Evolutionary conservation across 2,888 invertebrate genomes (phyloP).

Genomic region (Lithosia quadra): DNA sequence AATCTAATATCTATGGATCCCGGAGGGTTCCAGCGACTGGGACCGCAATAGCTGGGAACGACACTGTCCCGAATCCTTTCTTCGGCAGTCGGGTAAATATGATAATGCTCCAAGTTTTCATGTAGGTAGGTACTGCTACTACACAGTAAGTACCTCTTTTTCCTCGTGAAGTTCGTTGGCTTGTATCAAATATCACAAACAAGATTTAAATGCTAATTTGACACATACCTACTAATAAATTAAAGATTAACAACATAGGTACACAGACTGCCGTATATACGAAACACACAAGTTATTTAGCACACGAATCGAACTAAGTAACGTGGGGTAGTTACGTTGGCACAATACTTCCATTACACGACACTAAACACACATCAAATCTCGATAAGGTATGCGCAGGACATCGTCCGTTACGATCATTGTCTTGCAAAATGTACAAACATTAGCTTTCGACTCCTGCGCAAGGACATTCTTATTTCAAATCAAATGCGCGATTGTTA

Average conservation of each 20-base stretch:
- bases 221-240: slow-evolving; percentile 28
- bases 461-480: slow-evolving; percentile 75
- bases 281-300: slow-evolving; percentile 30
- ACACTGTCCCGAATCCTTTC: too few relatives aligned
- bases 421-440: slow-evolving; percentile 74
- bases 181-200: not conserved
- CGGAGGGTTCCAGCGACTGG: too few relatives aligned
- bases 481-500: slow-evolving; percentile 52
- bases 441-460: slow-evolving; percentile 63
- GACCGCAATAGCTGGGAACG: too few relatives aligned
- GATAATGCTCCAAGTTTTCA: not conserved
- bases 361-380: slow-evolving; percentile 49
- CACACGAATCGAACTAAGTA: slow-evolving; percentile 38
- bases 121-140: not conserved
- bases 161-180: slow-evolving; percentile 11
- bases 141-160: not conserved
- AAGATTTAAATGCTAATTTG: not conserved
- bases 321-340: slow-evolving; percentile 43
- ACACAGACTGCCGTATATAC: slow-evolving; percentile 38
- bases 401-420: slow-evolving; percentile 69
- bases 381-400: slow-evolving; percentile 65
- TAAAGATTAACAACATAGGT: slow-evolving; percentile 20
- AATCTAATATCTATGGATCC: too few relatives aligned
- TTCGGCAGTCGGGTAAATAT: not conserved
- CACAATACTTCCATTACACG: slow-evolving; percentile 46